Percentiles rank a stretch among this genome's conserved stretches.
These are phyloP conservation scores for Leuctra nigra DNA, from an alignment of 2,888 invertebrate genomes.

Conservation along the genomic window DNA sequence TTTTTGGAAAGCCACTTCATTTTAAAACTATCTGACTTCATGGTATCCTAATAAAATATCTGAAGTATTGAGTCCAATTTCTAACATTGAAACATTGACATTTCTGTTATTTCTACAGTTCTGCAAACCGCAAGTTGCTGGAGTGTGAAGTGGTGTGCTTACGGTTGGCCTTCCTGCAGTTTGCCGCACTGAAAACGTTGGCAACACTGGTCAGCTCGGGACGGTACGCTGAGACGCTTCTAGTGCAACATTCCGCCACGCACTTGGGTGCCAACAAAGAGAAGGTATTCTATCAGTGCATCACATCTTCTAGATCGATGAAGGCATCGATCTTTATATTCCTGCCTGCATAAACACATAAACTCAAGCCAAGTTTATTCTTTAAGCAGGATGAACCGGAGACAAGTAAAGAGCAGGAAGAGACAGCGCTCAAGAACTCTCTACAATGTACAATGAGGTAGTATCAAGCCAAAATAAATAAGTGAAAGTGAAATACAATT, in stretches of 20 bases:
- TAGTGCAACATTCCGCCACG: constrained; percentile 40
- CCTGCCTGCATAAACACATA: not conserved
- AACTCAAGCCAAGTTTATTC: not conserved
- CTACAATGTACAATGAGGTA: constrained; percentile 40
- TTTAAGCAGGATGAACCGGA: not conserved
- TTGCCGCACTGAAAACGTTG: constrained; percentile 50
- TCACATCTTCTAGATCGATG: too few species aligned
- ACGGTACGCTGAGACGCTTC: constrained; percentile 48
- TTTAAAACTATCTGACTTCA: too few species aligned
- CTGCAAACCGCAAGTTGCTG: constrained; percentile 35
- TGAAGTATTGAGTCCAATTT: not conserved
- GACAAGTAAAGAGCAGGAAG: constrained; percentile 25
- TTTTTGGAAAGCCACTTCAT: too few species aligned
- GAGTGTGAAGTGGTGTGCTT: constrained; percentile 43
- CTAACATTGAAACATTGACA: too few species aligned
- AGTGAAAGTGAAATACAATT: too few species aligned
- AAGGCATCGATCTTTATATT: too few species aligned
- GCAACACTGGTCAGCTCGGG: constrained; percentile 46
- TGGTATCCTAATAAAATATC: too few species aligned
- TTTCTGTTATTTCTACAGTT: constrained; percentile 1
- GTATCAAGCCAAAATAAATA: not conserved
- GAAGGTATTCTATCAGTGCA: too few species aligned
- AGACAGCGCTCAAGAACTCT: constrained; percentile 32
- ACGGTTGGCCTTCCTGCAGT: constrained; percentile 47
- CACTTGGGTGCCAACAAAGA: not conserved